Base-by-base conservation (phyloP, 2,888 invertebrate genomes). In the Rhorus exstirpatorius region DNA sequence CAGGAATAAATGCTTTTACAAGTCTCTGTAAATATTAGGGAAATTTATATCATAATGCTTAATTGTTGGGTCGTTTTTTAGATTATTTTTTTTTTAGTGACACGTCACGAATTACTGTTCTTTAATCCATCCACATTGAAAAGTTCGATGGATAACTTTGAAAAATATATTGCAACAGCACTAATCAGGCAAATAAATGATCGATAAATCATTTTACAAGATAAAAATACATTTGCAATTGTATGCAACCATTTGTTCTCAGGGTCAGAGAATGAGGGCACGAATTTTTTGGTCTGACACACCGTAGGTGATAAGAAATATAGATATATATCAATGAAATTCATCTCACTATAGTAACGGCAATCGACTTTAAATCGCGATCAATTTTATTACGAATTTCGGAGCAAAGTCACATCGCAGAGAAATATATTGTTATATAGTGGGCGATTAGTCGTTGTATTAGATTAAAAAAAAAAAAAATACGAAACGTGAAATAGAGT, bases 281-380 rank as follows among this genome's bases (percentile, higher is more conserved):
- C n/a, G 60, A 61, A 24, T 19, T 58, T 17, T 58, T 12, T 41
- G 61, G 14, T 26, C 35, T 58, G 63, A 70, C 75, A 75, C 63
- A 70, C 38, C 60, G 35, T 49, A 58, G 24, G 58, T 61, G 8
- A 1, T 60, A 60, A 76, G 14, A 41, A 49, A 65, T 17, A 55
- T 41, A 68, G 21, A 19, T 58, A 49, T 46, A 12, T 14, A 58
- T 35, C 31, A n/a, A 58, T 58, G 19, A 8, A 19, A 65, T 46
- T 49, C 26, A 38, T n/a, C n/a, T 41, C 46, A 19, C 7, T 49
- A 7, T 10, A 24, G 10, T 46, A 10, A 26, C 10, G n/a, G 1
- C 8, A 53, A 44, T 19, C 3, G 17, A 35, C 21, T 60, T 7
- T 7, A 12, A 31, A 49, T 53, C 17, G 14, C 31, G 17, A 67